phyloP scores from a whole-genome alignment of 2,888 invertebrate genomes.

The Sisyra nigra region DNA sequence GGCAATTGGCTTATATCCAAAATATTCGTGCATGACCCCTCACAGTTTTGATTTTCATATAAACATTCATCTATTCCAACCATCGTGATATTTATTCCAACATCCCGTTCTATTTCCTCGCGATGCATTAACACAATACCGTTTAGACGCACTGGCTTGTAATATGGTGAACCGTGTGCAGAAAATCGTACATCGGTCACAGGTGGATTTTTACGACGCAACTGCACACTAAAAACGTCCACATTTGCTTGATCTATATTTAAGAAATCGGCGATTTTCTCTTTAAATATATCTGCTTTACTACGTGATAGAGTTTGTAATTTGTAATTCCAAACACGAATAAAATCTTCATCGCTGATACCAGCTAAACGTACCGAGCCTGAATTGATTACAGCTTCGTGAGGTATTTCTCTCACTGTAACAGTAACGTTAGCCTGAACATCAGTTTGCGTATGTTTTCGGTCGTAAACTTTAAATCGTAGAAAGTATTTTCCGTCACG shows the following conservation, averaged over 20 bases:
- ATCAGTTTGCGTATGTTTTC: constrained; percentile 87
- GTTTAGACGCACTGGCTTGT: constrained; percentile 85
- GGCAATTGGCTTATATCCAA: constrained; percentile 78
- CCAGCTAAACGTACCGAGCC: constrained; percentile 88
- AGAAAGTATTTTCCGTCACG: constrained; percentile 73
- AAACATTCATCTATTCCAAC: constrained; percentile 95
- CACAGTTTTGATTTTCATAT: constrained; percentile 88
- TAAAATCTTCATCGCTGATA: constrained; percentile 91
- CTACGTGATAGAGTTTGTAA: constrained; percentile 71
- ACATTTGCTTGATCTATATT: constrained; percentile 79
- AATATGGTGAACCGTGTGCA: constrained; percentile 91
- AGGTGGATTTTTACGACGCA: constrained; percentile 71
- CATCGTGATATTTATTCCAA: constrained; percentile 95
- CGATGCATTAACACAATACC: constrained; percentile 87
- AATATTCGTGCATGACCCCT: constrained; percentile 89
- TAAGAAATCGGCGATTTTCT: constrained; percentile 72
- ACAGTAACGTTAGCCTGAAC: constrained; percentile 95
- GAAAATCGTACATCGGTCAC: constrained; percentile 86
- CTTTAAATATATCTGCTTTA: constrained; percentile 77
- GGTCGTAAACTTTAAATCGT: constrained; percentile 77
- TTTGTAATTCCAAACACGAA: constrained; percentile 86
- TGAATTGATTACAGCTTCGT: constrained; percentile 89
- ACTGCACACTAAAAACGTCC: constrained; percentile 91
- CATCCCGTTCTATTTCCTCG: constrained; percentile 82
- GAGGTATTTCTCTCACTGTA: constrained; percentile 83